These are phyloP conservation scores for Harpagifer antarcticus DNA, from an alignment of 2,797 vertebrate genomes.

Conservation along the genomic window DNA sequence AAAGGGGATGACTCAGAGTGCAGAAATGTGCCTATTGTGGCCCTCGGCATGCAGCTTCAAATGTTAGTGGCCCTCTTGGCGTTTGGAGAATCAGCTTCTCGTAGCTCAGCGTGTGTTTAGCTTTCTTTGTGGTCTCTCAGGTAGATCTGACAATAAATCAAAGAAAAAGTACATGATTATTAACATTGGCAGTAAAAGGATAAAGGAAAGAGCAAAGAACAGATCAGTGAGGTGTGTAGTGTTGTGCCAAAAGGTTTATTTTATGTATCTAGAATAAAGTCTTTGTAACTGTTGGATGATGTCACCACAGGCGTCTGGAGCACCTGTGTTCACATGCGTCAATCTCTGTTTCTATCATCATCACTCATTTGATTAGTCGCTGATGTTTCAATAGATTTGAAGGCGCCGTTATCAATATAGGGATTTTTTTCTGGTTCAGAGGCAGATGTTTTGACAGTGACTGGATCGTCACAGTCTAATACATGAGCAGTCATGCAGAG, in stretches of 20 bases:
- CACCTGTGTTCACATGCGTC: neutral
- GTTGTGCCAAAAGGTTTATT: neutral
- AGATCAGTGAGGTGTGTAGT: neutral
- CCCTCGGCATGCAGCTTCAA: constrained; percentile 46
- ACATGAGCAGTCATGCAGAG: constrained; percentile 24
- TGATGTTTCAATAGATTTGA: neutral
- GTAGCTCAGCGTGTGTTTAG: neutral
- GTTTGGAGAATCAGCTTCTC: constrained; percentile 28
- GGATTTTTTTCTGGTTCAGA: constrained; percentile 14
- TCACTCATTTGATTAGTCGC: constrained; percentile 25
- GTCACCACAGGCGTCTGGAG: neutral
- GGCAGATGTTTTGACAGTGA: constrained; percentile 5
- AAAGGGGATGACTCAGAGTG: constrained; percentile 65
- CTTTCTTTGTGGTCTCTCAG: constrained; percentile 6
- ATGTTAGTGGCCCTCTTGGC: constrained; percentile 41
- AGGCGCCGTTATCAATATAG: neutral
- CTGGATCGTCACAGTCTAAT: neutral
- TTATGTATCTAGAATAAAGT: neutral
- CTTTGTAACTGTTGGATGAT: neutral
- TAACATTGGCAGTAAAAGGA: neutral
- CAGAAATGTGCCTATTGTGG: constrained; percentile 66
- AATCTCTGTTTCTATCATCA: constrained; percentile 10
- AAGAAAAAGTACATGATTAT: neutral
- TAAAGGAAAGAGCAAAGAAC: neutral
- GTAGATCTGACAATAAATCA: neutral